Conservation (phyloP, 2,113 vertebrate species). For the Ceyx margarethae region DNA sequence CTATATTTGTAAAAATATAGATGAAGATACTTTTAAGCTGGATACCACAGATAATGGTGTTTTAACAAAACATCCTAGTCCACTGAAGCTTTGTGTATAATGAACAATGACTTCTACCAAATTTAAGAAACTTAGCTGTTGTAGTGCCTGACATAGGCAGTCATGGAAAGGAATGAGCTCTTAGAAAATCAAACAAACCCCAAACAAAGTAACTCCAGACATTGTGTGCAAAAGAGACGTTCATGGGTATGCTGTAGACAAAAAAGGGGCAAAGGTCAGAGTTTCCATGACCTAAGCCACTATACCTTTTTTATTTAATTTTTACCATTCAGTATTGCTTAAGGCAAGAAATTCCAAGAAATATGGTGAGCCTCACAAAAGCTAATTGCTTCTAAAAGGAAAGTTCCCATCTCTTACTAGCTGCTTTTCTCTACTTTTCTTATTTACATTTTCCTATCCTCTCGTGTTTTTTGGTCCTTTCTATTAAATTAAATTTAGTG, state of each 20-base stretch:
- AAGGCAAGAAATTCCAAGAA: neutral
- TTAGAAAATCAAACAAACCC: neutral
- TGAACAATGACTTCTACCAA: neutral
- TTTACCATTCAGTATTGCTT: neutral
- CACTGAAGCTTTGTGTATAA: neutral
- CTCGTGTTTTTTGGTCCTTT: neutral
- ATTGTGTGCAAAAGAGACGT: neutral
- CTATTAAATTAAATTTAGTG: neutral
- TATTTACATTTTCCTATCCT: neutral
- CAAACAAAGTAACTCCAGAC: neutral
- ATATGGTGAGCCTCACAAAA: neutral
- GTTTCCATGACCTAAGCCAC: neutral
- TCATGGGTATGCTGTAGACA: neutral
- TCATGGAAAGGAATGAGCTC: neutral
- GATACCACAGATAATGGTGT: fast-evolving
- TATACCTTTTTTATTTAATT: neutral
- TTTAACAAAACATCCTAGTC: neutral
- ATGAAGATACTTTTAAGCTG: neutral
- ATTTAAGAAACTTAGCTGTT: neutral
- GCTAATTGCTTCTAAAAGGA: neutral
- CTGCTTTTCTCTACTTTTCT: neutral
- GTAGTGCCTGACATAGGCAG: neutral
- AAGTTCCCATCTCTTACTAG: neutral
- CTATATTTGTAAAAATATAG: neutral
- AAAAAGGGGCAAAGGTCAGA: neutral